Percentiles rank a stretch among this genome's conserved stretches.
Conservation (phyloP, 2,888 invertebrate species). For the Cryptus armator region DNA sequence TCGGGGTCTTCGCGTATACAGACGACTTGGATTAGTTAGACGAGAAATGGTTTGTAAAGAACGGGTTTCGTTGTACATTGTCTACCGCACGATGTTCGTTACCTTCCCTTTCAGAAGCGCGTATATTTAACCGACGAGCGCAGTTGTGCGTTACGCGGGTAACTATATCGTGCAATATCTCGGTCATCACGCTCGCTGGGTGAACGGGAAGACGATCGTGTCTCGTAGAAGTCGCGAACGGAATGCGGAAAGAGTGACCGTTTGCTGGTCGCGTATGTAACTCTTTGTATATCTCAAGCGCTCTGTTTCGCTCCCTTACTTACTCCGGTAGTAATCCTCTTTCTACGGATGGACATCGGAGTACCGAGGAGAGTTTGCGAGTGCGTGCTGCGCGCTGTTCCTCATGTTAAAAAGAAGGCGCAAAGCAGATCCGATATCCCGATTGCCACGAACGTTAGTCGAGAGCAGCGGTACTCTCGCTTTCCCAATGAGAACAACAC, state of each 20-base stretch:
- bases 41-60: slow-evolving; percentile 28
- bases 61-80: slow-evolving; percentile 36
- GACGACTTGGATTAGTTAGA: slow-evolving; percentile 22
- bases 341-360: slow-evolving; percentile 9
- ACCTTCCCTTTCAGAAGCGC: slow-evolving; percentile 29
- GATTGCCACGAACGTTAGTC: slow-evolving; percentile 40
- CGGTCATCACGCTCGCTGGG: slow-evolving; percentile 55
- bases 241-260: slow-evolving; percentile 65
- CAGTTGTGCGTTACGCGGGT: slow-evolving; percentile 1
- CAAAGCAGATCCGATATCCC: slow-evolving; percentile 55
- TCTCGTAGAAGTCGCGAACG: slow-evolving; percentile 29
- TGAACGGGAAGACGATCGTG: slow-evolving; percentile 56
- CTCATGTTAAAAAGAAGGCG: slow-evolving; percentile 32
- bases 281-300: slow-evolving; percentile 29
- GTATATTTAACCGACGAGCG: not conserved
- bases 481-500: slow-evolving; percentile 44
- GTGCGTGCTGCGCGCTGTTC: slow-evolving; percentile 2
- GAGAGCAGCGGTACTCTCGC: slow-evolving; percentile 54
- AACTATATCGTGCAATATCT: slow-evolving; percentile 49
- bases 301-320: slow-evolving; percentile 2
- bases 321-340: slow-evolving; percentile 1
- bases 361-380: not conserved
- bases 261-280: slow-evolving; percentile 33
- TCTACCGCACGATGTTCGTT: slow-evolving; percentile 32
- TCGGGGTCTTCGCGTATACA: slow-evolving; percentile 28